phyloP scores from a whole-genome alignment of 2,797 vertebrate species.

The Rhinoraja longicauda region DNA sequence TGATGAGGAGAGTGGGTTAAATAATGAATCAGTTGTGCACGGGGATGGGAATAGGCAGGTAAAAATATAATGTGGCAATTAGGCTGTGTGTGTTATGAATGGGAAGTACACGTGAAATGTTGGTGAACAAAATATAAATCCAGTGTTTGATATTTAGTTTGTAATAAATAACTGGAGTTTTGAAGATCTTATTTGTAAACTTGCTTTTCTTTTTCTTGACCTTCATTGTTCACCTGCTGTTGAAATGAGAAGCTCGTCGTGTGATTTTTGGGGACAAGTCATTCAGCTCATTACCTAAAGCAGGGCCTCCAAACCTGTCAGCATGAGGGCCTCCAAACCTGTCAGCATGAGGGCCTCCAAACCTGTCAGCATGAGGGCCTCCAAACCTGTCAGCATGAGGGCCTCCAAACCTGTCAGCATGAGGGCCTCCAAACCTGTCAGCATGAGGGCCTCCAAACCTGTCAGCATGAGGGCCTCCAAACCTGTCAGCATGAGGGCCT shows the following conservation, averaged over 20 bases:
- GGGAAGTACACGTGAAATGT: neutral
- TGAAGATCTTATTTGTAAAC: neutral
- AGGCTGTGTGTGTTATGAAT: neutral
- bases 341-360: too few species aligned
- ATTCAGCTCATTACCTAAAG: too few species aligned
- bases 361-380: too few species aligned
- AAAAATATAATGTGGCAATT: neutral
- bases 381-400: too few species aligned
- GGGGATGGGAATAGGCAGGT: neutral
- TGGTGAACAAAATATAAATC: neutral
- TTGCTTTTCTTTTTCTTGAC: neutral
- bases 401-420: too few species aligned
- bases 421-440: too few species aligned
- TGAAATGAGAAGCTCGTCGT: neutral
- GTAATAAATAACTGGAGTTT: neutral
- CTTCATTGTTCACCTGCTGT: neutral
- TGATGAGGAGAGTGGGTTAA: neutral
- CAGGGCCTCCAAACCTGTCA: too few species aligned
- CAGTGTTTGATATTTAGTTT: neutral
- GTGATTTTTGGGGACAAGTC: too few species aligned
- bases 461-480: too few species aligned
- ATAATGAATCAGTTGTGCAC: neutral
- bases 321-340: too few species aligned
- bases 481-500: too few species aligned
- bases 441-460: too few species aligned